A percentile compares a stretch with the other conserved stretches of the same genome.
Conservation (phyloP, 2,888 invertebrate species). For the Graphium colonna region DNA sequence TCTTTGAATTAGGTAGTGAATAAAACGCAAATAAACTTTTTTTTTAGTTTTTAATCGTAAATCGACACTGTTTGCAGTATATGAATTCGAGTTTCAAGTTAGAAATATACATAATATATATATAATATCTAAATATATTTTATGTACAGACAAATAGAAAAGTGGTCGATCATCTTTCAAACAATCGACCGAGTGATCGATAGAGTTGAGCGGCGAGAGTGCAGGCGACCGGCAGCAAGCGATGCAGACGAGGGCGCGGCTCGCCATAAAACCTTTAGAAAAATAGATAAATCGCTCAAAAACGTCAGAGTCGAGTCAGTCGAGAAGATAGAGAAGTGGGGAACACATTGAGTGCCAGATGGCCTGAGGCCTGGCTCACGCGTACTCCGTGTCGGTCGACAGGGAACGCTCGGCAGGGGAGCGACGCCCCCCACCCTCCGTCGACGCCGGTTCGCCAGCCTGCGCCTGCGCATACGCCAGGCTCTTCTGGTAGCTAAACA, state of each 20-base stretch:
- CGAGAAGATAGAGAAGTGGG: conserved; percentile 70
- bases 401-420: conserved; percentile 80
- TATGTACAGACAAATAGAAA: conserved; percentile 80
- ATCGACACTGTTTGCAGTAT: conserved; percentile 75
- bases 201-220: conserved; percentile 77
- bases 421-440: conserved; percentile 57
- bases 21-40: conserved; percentile 12
- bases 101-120: conserved; percentile 76
- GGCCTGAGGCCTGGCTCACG: conserved; percentile 69
- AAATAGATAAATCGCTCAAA: conserved; percentile 81
- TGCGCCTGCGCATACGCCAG: conserved; percentile 86
- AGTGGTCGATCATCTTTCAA: conserved; percentile 69
- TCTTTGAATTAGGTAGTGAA: too few relatives aligned
- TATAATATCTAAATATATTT: conserved; percentile 79
- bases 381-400: conserved; percentile 87
- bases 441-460: conserved; percentile 71
- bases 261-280: conserved; percentile 79
- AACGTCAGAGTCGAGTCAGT: conserved; percentile 78
- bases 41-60: conserved; percentile 70
- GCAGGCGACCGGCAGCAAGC: conserved; percentile 76
- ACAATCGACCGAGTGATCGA: conserved; percentile 71
- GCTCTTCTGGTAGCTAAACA: conserved; percentile 91
- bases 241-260: conserved; percentile 77
- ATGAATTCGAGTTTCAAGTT: conserved; percentile 78
- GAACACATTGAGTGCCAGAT: conserved; percentile 30